These are phyloP conservation scores for Odontomyia ornata DNA, from an alignment of 2,888 invertebrate species.

Conservation along the genomic window DNA sequence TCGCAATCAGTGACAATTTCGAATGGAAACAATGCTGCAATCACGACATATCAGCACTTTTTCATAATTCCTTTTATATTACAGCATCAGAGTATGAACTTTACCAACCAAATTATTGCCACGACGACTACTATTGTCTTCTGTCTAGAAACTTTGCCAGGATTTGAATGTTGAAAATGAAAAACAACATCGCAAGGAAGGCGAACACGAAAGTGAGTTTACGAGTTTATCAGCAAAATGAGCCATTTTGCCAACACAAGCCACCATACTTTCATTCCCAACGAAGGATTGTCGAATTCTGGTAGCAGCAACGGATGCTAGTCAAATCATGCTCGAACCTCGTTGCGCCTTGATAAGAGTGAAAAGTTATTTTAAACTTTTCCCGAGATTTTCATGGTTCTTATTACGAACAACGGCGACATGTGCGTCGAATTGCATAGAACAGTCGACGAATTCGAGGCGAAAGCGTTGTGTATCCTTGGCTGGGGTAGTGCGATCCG, in stretches of 20 bases:
- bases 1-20: no score
- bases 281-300: slow-evolving; percentile 5
- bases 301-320: slow-evolving; percentile 25
- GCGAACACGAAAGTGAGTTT: slow-evolving; percentile 26
- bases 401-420: slow-evolving; percentile 47
- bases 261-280: slow-evolving; percentile 10
- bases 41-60: slow-evolving; percentile 1
- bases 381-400: slow-evolving; percentile 45
- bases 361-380: slow-evolving; percentile 48
- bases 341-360: slow-evolving; percentile 27
- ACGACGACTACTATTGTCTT: not conserved
- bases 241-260: slow-evolving; percentile 35
- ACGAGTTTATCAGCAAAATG: slow-evolving; percentile 40
- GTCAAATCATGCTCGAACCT: slow-evolving; percentile 26
- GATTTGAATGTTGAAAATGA: slow-evolving; percentile 2
- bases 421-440: slow-evolving; percentile 48
- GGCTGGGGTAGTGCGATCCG: not conserved
- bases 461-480: not conserved
- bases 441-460: slow-evolving; percentile 5
- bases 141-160: not conserved
- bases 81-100: not conserved
- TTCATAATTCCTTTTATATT: slow-evolving; percentile 5
- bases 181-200: not conserved
- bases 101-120: slow-evolving; percentile 1
- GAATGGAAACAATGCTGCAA: not conserved